Conservation (phyloP, 2,888 invertebrate species). For the Diogma glabrata region DNA sequence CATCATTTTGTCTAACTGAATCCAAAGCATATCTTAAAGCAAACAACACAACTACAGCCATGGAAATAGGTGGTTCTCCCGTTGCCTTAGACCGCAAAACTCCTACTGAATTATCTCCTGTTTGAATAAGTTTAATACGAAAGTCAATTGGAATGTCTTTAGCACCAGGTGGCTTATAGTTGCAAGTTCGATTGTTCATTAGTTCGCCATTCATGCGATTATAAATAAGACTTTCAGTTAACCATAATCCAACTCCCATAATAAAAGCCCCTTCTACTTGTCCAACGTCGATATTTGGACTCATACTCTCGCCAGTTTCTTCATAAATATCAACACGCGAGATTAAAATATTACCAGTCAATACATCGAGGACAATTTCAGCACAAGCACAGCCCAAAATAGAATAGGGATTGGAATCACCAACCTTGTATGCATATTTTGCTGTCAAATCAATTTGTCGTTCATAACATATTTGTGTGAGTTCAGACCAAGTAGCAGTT, state of each 20-base stretch:
- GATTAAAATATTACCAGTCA: conserved; percentile 58
- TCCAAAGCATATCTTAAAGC: conserved; percentile 43
- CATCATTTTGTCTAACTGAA: conserved; percentile 45
- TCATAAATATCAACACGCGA: conserved; percentile 54
- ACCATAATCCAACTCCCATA: conserved; percentile 47
- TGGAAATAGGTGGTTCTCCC: conserved; percentile 28
- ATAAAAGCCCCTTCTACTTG: conserved; percentile 53
- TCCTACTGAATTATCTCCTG: conserved; percentile 40
- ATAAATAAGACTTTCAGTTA: conserved; percentile 44
- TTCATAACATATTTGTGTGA: conserved; percentile 18
- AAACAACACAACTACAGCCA: conserved; percentile 28
- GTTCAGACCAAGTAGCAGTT: conserved; percentile 16
- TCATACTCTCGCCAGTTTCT: conserved; percentile 55
- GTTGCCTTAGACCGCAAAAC: conserved; percentile 43
- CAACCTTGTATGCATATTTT: conserved; percentile 23
- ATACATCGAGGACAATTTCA: conserved; percentile 60
- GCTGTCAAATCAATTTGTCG: conserved; percentile 22
- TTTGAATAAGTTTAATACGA: conserved; percentile 40
- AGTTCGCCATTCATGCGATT: conserved; percentile 41
- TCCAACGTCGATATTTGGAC: conserved; percentile 53
- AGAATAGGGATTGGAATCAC: conserved; percentile 41
- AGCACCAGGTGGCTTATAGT: conserved; percentile 44
- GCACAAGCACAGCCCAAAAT: conserved; percentile 48
- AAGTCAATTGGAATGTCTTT: conserved; percentile 49
- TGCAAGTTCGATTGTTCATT: conserved; percentile 50